Conservation (phyloP, 2,113 vertebrate species). For the Azemiops feae region DNA sequence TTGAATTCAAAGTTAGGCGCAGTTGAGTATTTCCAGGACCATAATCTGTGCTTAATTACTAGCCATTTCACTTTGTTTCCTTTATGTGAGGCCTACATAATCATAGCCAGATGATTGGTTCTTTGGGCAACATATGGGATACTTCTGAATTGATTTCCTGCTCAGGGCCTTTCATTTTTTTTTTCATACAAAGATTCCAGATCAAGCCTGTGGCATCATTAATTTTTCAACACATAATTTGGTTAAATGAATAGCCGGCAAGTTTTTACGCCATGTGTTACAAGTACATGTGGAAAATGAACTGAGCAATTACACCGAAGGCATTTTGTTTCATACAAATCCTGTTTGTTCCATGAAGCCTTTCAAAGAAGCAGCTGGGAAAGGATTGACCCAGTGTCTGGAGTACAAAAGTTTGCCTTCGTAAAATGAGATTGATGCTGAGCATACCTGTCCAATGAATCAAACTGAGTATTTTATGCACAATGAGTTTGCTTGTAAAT, state of each 20-base stretch:
- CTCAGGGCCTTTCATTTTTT: conserved; percentile 46
- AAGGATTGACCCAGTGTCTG: conserved; percentile 31
- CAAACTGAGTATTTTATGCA: conserved; percentile 50
- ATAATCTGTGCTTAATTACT: conserved; percentile 56
- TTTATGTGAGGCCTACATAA: conserved; percentile 38
- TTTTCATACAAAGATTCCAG: conserved; percentile 20
- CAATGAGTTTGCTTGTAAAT: conserved; percentile 34
- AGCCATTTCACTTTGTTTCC: conserved; percentile 49
- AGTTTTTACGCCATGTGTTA: background rate
- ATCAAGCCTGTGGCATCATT: conserved; percentile 7
- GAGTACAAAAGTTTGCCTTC: conserved; percentile 24
- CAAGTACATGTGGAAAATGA: conserved; percentile 5
- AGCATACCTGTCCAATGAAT: conserved; percentile 21
- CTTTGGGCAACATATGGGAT: conserved; percentile 5
- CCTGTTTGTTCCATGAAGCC: conserved; percentile 39
- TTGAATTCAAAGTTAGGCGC: conserved; percentile 14
- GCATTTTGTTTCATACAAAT: conserved; percentile 29
- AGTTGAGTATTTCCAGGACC: conserved; percentile 8
- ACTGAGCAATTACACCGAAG: background rate
- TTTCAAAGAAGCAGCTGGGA: conserved; percentile 38
- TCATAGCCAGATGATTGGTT: conserved; percentile 49
- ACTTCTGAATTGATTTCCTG: conserved; percentile 50
- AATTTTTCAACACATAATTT: background rate
- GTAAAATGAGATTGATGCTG: conserved; percentile 27
- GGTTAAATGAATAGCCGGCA: background rate